Conservation (phyloP, 2,113 vertebrate genomes). For the Cettia cetti region DNA sequence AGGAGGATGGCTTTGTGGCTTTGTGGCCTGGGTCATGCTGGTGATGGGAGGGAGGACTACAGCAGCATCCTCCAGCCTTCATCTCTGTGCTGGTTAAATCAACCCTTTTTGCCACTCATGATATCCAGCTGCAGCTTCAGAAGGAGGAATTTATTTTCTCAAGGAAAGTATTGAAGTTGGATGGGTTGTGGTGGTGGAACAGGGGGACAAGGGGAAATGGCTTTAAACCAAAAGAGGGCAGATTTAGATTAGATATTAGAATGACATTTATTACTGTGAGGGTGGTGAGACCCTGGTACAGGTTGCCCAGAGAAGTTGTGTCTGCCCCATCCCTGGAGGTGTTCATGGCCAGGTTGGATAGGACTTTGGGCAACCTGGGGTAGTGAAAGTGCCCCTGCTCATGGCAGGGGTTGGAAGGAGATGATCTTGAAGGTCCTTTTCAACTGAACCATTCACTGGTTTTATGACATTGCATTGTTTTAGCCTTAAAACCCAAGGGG, state of each 20-base stretch:
- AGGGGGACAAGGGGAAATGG: background rate
- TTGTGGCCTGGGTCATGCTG: background rate
- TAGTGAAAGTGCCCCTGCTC: background rate
- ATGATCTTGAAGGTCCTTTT: background rate
- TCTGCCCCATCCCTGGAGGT: background rate
- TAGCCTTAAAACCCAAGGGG: background rate
- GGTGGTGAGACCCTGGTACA: background rate
- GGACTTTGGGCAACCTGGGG: background rate
- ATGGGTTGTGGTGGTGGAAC: background rate
- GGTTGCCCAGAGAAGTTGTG: background rate
- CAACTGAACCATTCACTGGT: background rate
- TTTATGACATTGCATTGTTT: background rate
- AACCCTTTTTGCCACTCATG: background rate
- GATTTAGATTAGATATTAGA: background rate
- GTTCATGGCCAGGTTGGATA: background rate
- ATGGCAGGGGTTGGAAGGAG: background rate
- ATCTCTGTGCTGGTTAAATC: background rate
- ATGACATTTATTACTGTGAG: background rate
- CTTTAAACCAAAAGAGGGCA: background rate
- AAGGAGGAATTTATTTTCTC: background rate
- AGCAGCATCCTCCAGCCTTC: background rate
- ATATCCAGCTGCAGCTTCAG: background rate
- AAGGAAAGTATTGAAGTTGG: background rate
- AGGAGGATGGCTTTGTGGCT: background rate
- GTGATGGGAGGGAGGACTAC: background rate